These are phyloP conservation scores for Sphaerophoria taeniata DNA, from an alignment of 2,888 invertebrate species.

Conservation along the genomic window DNA sequence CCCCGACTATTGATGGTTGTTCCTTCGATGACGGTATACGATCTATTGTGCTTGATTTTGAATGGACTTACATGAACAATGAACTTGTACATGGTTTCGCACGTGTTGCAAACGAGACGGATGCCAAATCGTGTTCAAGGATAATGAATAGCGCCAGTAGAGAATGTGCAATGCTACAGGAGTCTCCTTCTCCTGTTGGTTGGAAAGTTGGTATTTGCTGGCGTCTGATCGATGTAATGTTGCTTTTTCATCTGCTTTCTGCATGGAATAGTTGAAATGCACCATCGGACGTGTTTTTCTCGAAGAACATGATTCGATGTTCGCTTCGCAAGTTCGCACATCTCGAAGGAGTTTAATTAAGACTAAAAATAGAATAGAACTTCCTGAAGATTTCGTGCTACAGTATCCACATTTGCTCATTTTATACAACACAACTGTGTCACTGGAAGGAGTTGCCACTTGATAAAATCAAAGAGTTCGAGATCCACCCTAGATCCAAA, in stretches of 20 bases:
- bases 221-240: conserved; percentile 23
- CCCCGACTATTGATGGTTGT: conserved; percentile 23
- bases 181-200: background rate
- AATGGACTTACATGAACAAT: no score
- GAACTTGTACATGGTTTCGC: conserved; percentile 44
- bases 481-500: conserved; percentile 37
- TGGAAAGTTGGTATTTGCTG: background rate
- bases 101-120: conserved; percentile 41
- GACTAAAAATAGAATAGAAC: conserved; percentile 43
- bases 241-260: conserved; percentile 35
- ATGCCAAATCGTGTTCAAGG: conserved; percentile 27
- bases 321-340: conserved; percentile 55
- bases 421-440: conserved; percentile 40
- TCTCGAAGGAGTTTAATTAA: conserved; percentile 38
- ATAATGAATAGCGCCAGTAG: conserved; percentile 60
- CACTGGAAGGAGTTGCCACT: conserved; percentile 56
- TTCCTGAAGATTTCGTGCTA: background rate
- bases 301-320: conserved; percentile 30
- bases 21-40: conserved; percentile 1
- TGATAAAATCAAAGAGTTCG: conserved; percentile 6
- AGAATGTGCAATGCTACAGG: conserved; percentile 47
- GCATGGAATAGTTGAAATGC: conserved; percentile 11
- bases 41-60: background rate
- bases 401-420: background rate
- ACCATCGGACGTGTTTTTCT: conserved; percentile 34